These are phyloP conservation scores for Drosophila fungiperda DNA, from an alignment of 2,888 invertebrate species.

Conservation along the genomic window DNA sequence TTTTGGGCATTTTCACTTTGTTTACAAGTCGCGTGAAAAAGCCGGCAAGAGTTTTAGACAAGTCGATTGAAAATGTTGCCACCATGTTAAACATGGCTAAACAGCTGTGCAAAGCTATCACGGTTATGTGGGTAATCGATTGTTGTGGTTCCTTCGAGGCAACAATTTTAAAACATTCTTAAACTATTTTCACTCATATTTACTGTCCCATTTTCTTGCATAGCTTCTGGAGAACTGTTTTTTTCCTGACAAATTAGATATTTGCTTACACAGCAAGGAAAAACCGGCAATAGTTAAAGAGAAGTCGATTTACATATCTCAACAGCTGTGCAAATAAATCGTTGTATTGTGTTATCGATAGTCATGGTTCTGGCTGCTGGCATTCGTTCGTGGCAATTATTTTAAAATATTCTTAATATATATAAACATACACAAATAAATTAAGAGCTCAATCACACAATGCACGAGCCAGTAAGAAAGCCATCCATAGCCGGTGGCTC, in stretches of 20 bases:
- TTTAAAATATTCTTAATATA: constrained; percentile 12
- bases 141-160: constrained; percentile 46
- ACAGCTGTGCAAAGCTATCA: constrained; percentile 28
- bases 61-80: constrained; percentile 27
- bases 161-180: constrained; percentile 24
- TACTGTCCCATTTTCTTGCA: not conserved
- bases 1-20: constrained; percentile 62
- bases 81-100: not conserved
- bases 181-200: not conserved
- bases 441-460: constrained; percentile 7
- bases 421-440: not conserved
- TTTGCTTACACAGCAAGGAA: not conserved
- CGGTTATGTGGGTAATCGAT: constrained; percentile 17
- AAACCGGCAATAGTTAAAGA: constrained; percentile 19
- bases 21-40: constrained; percentile 11
- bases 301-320: not conserved
- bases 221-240: not conserved
- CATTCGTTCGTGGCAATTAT: constrained; percentile 56
- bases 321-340: constrained; percentile 25
- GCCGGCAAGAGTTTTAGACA: constrained; percentile 30
- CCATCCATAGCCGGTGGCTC: constrained; percentile 38
- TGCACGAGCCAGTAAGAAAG: constrained; percentile 57
- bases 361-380: constrained; percentile 7
- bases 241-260: not conserved
- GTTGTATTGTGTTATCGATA: constrained; percentile 23